These are phyloP conservation scores for Macaria notata DNA, from an alignment of 2,888 invertebrate genomes.

Conservation along the genomic window DNA sequence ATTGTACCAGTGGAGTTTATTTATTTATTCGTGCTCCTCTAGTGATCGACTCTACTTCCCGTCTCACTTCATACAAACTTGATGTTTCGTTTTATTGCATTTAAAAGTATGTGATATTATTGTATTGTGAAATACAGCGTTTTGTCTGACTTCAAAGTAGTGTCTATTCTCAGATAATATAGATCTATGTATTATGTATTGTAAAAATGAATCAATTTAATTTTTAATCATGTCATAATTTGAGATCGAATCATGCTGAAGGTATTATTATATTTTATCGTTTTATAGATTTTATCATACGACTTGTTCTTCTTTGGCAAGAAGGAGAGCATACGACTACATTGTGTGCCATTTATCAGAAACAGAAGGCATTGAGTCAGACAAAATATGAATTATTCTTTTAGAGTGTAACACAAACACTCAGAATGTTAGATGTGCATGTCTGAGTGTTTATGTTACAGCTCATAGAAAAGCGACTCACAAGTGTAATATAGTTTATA, in stretches of 20 bases:
- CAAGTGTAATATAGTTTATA: constrained; percentile 76
- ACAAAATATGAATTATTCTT: constrained; percentile 72
- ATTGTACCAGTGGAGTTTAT: constrained; percentile 80
- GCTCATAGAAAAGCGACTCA: constrained; percentile 61
- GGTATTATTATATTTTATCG: constrained; percentile 37
- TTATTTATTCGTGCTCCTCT: constrained; percentile 73
- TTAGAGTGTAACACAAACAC: constrained; percentile 53
- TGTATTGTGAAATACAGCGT: constrained; percentile 71
- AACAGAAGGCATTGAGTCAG: constrained; percentile 67
- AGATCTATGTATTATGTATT: constrained; percentile 43
- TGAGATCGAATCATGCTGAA: constrained; percentile 37
- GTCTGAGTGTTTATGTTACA: constrained; percentile 62
- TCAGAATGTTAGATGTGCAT: not conserved
- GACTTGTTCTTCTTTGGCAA: constrained; percentile 23
- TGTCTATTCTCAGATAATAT: constrained; percentile 66
- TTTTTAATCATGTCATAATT: constrained; percentile 49
- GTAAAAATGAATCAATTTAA: constrained; percentile 60
- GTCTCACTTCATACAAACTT: constrained; percentile 52
- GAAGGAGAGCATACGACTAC: constrained; percentile 28
- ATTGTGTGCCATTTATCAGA: constrained; percentile 67
- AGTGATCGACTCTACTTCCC: constrained; percentile 51
- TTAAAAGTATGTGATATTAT: constrained; percentile 82
- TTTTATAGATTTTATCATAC: constrained; percentile 42
- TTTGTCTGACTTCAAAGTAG: constrained; percentile 81
- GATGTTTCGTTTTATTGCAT: constrained; percentile 74